Base-by-base conservation (phyloP, 35 echinoderm and acorn worm species). In the Lytechinus variegatus region DNA sequence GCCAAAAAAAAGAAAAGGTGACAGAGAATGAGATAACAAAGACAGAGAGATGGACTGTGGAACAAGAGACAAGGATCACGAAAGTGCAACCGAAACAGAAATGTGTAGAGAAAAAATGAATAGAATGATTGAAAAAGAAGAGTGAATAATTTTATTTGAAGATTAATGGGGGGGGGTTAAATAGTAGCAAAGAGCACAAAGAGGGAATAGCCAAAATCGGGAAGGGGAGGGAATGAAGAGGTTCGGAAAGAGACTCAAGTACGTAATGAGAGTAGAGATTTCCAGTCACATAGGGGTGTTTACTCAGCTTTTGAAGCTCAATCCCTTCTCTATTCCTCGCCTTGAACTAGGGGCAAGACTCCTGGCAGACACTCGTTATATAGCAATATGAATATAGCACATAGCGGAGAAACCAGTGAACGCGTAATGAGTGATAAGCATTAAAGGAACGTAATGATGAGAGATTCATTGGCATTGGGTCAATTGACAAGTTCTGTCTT, bases 261-360 rank as follows among this genome's bases (percentile, higher is more conserved):
- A 54, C 10, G 88, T 90, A 90, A 90, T 90, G 52, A 90, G 88
- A 54, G 88, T 52, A 90, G 52, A 90, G 88, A 90, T 90, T 90
- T 54, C 88, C 28, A 90, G 88, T 90, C 88, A 90, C 88, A 90
- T 54, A 33, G 52, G 28, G 88, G 4, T 90, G 88, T 90, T 90
- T 90, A 90, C 88, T 12, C 88, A 90, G 88, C 88, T 90, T 90
- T 44, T 90, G 88, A 54, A 54, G 29, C 28, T 44, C 28, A 90
- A 10, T 54, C 88, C 88, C 13, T 54, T 14, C 88, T 10, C 28
- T 44, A 90, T 90, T 90, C 88, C 33, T 90, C 52, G 52, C 88
- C 88, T 90, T 90, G 88, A 90, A 90, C 88, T 54, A 19, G 28
- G 28, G 88, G 88, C 88, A 44, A 52, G 88, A 54, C 88, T 44